phyloP scores from a whole-genome alignment of 2,797 vertebrate genomes.

The Scyliorhinus canicula region DNA sequence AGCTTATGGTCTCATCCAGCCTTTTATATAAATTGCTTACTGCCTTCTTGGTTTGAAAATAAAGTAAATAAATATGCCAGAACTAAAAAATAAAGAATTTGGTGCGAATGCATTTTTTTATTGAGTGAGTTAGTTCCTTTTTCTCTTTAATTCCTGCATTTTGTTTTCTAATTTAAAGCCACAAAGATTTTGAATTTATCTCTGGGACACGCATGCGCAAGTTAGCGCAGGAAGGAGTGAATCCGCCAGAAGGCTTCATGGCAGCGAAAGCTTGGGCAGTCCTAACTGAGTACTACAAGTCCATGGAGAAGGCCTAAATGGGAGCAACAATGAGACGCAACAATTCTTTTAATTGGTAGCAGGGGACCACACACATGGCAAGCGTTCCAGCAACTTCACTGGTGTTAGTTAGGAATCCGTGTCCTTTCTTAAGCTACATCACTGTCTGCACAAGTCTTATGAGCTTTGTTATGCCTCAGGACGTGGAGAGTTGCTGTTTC shows the following conservation, averaged over 20 bases:
- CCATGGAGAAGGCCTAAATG: slow-evolving; percentile 79
- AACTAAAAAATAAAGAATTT: neutral
- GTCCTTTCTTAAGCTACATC: slow-evolving; percentile 53
- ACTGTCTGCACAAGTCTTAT: slow-evolving; percentile 56
- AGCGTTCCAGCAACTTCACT: slow-evolving; percentile 52
- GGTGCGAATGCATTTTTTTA: neutral
- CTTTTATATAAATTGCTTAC: slow-evolving; percentile 12
- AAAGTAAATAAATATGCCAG: slow-evolving; percentile 19
- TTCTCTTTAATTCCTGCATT: neutral
- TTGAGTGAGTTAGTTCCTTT: neutral
- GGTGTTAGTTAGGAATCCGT: slow-evolving; percentile 50
- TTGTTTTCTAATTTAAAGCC: slow-evolving; percentile 56
- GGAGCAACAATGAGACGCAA: neutral
- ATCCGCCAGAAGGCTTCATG: slow-evolving; percentile 96
- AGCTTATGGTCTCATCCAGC: neutral
- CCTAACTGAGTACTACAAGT: slow-evolving; percentile 88
- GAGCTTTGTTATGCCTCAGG: slow-evolving; percentile 55
- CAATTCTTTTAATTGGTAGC: slow-evolving; percentile 29
- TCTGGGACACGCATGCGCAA: slow-evolving; percentile 95
- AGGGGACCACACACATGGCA: slow-evolving; percentile 68
- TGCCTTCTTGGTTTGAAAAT: neutral
- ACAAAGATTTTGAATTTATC: slow-evolving; percentile 95
- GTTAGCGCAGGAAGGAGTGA: slow-evolving; percentile 86
- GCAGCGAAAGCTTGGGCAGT: slow-evolving; percentile 87
- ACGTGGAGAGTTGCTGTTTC: slow-evolving; percentile 55